Conservation (phyloP, 2,113 vertebrate species). For the Neodon shergylaensis region DNA sequence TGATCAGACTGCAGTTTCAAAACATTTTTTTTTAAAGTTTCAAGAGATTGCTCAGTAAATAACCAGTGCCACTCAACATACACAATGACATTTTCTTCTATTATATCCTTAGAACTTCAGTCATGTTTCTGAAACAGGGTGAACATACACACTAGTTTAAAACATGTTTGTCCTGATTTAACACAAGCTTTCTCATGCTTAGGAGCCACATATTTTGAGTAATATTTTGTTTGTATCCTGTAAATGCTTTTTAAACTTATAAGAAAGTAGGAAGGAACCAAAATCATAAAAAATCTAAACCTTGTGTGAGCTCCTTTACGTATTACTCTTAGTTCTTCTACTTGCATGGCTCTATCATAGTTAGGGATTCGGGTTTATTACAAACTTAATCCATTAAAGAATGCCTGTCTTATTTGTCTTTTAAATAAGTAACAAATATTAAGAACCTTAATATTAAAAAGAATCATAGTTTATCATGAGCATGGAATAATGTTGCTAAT, state of each 20-base stretch:
- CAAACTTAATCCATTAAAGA: neutral
- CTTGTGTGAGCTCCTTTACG: neutral
- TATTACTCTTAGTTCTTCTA: neutral
- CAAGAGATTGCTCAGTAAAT: neutral
- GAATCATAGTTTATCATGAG: neutral
- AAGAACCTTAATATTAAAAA: neutral
- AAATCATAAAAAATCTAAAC: neutral
- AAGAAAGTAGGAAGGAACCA: neutral
- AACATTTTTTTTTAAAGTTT: neutral
- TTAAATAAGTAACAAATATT: slow-evolving; percentile 3
- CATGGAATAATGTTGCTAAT: neutral
- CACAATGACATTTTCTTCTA: neutral
- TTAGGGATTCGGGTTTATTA: neutral
- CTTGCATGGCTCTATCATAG: neutral
- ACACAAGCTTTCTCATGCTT: neutral
- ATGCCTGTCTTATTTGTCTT: neutral
- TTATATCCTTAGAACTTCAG: neutral
- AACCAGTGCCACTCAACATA: neutral
- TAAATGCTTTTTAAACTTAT: slow-evolving; percentile 28
- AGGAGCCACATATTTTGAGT: neutral
- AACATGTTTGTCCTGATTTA: slow-evolving; percentile 8
- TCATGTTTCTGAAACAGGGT: neutral
- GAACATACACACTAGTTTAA: neutral
- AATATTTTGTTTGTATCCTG: neutral
- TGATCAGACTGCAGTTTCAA: neutral